These are phyloP conservation scores for Argentina silus DNA, from an alignment of 2,797 vertebrate species.

Conservation along the genomic window DNA sequence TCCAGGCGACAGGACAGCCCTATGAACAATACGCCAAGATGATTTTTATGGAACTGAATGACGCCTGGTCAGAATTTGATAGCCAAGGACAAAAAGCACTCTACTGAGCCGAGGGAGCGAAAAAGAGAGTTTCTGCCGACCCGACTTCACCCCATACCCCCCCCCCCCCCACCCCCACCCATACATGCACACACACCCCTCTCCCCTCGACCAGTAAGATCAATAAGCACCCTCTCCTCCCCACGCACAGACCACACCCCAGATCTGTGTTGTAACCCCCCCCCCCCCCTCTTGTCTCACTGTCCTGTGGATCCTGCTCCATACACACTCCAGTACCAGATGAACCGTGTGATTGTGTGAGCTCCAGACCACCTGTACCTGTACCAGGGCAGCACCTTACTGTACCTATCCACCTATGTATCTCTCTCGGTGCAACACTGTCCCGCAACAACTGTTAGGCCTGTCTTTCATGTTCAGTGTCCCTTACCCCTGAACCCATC, in stretches of 20 bases:
- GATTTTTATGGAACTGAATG: conserved; percentile 99
- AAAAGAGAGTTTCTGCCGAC: conserved; percentile 35
- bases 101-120: conserved; percentile 77
- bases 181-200: background rate
- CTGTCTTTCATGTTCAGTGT: conserved; percentile 8
- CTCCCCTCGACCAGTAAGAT: conserved; percentile 12
- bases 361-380: conserved; percentile 47
- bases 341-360: conserved; percentile 48
- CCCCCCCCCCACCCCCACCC: background rate
- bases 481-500: background rate
- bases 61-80: conserved; percentile 99
- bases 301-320: conserved; percentile 61
- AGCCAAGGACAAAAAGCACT: conserved; percentile 99
- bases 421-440: background rate
- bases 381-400: conserved; percentile 17
- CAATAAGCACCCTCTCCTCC: conserved; percentile 50
- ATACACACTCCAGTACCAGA: conserved; percentile 64
- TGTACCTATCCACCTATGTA: conserved; percentile 19
- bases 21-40: conserved; percentile 99
- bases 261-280: conserved; percentile 63
- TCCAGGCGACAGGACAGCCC: conserved; percentile 94
- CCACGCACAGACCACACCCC: conserved; percentile 34
- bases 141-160: conserved; percentile 28
- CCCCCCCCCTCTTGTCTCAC: conserved; percentile 50
- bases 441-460: conserved; percentile 4